Evolutionary conservation across 2,888 invertebrate genomes (phyloP).

Genomic region (Tanytarsus gracilentus): DNA sequence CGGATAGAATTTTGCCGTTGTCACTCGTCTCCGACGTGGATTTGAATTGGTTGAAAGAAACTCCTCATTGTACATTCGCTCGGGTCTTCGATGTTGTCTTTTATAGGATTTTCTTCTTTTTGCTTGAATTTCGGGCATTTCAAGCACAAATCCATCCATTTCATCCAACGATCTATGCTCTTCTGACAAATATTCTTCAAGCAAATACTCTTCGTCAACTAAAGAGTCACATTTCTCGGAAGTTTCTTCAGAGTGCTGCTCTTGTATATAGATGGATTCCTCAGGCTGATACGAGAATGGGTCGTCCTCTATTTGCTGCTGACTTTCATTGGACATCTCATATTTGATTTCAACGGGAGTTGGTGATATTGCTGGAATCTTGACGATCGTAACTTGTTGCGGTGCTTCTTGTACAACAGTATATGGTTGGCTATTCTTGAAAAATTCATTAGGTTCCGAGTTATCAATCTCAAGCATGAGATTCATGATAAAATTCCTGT

Average conservation of each 20-base stretch:
- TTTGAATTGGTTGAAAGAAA: neutral
- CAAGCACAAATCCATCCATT: neutral
- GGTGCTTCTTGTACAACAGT: neutral
- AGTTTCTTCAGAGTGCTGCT: too few species aligned
- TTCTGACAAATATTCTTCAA: slow-evolving; percentile 1
- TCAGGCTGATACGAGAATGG: too few species aligned
- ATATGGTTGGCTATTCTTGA: neutral
- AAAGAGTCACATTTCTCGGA: neutral
- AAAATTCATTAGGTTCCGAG: neutral
- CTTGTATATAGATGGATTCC: too few species aligned
- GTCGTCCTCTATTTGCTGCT: too few species aligned
- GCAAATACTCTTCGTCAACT: neutral
- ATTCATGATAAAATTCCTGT: slow-evolving; percentile 8
- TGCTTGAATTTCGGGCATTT: neutral
- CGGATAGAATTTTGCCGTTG: neutral
- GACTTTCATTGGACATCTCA: too few species aligned
- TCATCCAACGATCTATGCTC: too few species aligned
- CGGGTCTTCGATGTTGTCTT: slow-evolving; percentile 3
- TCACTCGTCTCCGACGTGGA: neutral
- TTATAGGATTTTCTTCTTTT: neutral
- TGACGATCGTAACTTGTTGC: too few species aligned
- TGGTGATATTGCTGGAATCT: too few species aligned
- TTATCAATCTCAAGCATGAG: neutral
- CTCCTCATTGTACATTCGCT: slow-evolving; percentile 11
- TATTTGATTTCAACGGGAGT: too few species aligned